Percentiles rank a stretch among this genome's conserved stretches.
These are phyloP conservation scores for Diploptera punctata DNA, from an alignment of 2,888 invertebrate species.

Conservation along the genomic window DNA sequence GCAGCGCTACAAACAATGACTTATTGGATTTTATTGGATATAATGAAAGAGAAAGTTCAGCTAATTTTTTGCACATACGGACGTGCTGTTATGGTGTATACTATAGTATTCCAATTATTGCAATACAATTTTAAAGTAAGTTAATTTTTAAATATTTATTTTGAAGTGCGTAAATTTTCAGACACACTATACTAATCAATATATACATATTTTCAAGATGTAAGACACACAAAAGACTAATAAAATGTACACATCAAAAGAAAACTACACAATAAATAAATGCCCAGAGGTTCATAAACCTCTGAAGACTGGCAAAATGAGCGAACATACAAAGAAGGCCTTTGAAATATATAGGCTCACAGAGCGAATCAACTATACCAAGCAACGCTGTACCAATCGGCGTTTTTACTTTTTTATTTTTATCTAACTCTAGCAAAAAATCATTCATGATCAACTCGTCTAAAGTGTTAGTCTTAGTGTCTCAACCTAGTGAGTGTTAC, in stretches of 20 bases:
- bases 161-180: slow-evolving; percentile 15
- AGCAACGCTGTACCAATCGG: slow-evolving; percentile 1
- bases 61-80: no score
- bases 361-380: background rate
- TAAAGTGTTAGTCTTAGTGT: background rate
- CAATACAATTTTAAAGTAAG: no score
- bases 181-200: slow-evolving; percentile 4
- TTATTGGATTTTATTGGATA: no score
- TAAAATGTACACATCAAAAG: slow-evolving; percentile 1
- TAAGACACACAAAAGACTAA: background rate
- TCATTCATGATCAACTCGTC: background rate
- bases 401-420: no score
- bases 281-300: background rate
- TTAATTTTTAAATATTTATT: no score
- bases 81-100: no score
- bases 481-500: background rate
- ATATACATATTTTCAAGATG: background rate
- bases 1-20: no score
- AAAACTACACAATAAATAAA: slow-evolving; percentile 2
- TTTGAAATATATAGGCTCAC: background rate
- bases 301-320: background rate
- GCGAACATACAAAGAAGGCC: background rate
- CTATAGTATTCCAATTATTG: no score
- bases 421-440: background rate
- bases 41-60: no score